Evolutionary conservation across 2,888 invertebrate genomes (phyloP).

Genomic region (Yponomeuta sedellus): DNA sequence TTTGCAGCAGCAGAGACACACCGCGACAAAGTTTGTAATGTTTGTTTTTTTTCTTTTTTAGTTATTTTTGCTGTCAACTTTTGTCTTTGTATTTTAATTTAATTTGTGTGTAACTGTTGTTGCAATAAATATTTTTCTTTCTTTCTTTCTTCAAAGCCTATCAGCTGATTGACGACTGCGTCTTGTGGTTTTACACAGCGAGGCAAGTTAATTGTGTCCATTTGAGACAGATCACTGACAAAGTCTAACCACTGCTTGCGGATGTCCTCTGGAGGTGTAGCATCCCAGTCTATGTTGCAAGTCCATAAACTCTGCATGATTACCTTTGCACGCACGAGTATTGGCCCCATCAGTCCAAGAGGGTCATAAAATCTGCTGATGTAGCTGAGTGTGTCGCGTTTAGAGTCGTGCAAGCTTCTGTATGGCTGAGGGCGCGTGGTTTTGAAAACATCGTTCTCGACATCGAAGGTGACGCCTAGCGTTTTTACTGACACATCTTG

Average conservation of each 20-base stretch:
- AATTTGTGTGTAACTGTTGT: no score
- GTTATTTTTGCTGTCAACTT: no score
- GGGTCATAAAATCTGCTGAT: slow-evolving; percentile 25
- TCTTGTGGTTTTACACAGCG: background rate
- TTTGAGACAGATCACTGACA: background rate
- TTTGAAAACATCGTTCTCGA: background rate
- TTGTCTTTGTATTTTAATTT: no score
- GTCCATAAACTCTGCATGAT: slow-evolving; percentile 22
- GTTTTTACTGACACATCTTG: background rate
- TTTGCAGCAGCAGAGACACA: no score
- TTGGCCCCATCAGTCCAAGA: slow-evolving; percentile 20
- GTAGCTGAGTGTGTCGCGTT: slow-evolving; percentile 21
- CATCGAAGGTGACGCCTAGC: background rate
- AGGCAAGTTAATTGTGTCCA: background rate
- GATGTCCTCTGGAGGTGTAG: background rate
- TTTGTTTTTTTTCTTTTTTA: no score
- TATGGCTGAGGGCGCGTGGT: background rate
- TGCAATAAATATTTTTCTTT: no score
- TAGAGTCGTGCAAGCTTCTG: slow-evolving; percentile 15
- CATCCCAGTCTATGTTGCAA: background rate
- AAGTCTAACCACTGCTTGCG: background rate
- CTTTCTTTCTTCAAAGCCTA: background rate
- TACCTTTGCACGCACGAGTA: slow-evolving; percentile 20
- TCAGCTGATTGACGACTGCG: slow-evolving; percentile 2
- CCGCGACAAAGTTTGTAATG: no score